These are phyloP conservation scores for Diorhabda carinulata DNA, from an alignment of 1,140 invertebrate species.

Conservation along the genomic window DNA sequence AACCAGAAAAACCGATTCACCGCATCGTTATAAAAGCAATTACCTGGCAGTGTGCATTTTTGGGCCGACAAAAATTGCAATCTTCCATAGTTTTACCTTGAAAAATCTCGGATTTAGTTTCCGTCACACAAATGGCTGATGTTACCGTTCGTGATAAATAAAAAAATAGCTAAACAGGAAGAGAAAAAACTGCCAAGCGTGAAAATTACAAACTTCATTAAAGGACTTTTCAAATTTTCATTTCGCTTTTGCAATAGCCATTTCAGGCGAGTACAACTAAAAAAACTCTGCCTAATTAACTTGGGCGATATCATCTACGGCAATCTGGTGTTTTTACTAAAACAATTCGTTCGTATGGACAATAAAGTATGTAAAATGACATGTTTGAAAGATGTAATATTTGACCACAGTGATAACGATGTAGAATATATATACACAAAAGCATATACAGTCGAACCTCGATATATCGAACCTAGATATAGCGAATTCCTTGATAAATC, in stretches of 20 bases:
- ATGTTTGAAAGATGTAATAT: too few relatives aligned
- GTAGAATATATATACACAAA: too few relatives aligned
- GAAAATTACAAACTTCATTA: constrained; percentile 13
- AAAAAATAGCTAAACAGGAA: neutral
- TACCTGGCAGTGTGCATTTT: neutral
- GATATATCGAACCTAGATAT: too few relatives aligned
- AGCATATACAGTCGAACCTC: too few relatives aligned
- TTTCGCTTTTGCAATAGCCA: neutral
- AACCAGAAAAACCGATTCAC: neutral
- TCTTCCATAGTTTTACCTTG: neutral
- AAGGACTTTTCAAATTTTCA: constrained; percentile 13
- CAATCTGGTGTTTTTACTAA: neutral
- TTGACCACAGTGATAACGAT: too few relatives aligned
- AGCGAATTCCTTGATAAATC: too few relatives aligned
- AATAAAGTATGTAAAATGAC: constrained; percentile 1
- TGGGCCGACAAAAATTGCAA: neutral
- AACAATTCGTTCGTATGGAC: neutral
- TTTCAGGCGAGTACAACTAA: constrained; percentile 6
- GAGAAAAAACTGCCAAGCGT: constrained; percentile 4
- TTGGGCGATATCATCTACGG: neutral
- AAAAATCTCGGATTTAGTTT: constrained; percentile 1
- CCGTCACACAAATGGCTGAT: neutral
- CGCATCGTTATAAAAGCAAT: constrained; percentile 2
- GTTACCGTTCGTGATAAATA: neutral
- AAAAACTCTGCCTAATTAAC: constrained; percentile 7